phyloP scores from a whole-genome alignment of 2,113 vertebrate species.

The Neogale vison region DNA sequence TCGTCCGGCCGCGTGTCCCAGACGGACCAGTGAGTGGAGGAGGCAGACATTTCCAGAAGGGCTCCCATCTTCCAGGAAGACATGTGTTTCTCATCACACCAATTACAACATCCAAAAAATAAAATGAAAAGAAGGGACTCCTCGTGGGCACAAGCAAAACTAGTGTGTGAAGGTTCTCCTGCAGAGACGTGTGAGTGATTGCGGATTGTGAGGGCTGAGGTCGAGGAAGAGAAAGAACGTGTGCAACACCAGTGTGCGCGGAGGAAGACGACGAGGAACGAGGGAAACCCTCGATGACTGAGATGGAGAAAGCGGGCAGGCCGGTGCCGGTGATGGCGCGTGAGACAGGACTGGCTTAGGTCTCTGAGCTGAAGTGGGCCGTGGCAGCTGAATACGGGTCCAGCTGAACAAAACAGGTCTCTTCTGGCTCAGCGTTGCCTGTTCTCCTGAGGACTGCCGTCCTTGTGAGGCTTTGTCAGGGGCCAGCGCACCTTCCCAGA shows the following conservation, averaged over 20 bases:
- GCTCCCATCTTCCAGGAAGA: neutral
- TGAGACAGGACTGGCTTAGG: no score
- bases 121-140: neutral
- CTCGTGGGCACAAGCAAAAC: neutral
- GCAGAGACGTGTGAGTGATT: neutral
- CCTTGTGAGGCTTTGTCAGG: neutral
- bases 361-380: neutral
- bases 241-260: fast-evolving
- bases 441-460: neutral
- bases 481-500: neutral
- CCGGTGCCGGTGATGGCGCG: fast-evolving
- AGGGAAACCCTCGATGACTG: neutral
- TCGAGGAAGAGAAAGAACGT: fast-evolving
- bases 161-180: neutral
- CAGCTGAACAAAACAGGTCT: fast-evolving
- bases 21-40: neutral
- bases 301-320: neutral
- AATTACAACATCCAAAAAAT: neutral
- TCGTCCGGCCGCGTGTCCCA: fast-evolving
- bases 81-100: neutral
- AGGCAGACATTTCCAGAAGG: neutral
- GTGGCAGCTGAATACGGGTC: neutral
- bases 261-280: neutral
- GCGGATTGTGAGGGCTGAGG: no score
- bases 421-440: fast-evolving